These are phyloP conservation scores for Tragulus kanchil DNA, from an alignment of 2,113 vertebrate species.

Conservation along the genomic window DNA sequence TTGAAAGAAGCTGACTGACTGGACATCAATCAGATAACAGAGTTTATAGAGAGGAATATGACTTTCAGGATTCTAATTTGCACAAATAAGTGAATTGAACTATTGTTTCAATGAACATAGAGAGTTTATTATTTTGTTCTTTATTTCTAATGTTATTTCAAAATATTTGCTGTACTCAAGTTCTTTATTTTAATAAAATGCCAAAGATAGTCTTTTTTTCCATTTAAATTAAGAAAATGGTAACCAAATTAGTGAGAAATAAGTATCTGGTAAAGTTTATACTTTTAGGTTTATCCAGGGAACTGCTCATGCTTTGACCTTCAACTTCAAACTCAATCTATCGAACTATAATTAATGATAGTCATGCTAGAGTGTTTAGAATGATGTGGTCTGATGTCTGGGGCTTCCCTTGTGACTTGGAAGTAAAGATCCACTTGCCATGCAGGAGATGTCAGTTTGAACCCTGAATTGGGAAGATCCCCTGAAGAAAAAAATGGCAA, in stretches of 20 bases:
- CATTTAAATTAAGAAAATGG: not conserved
- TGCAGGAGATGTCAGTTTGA: not conserved
- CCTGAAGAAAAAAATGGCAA: not conserved
- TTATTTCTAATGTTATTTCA: conserved; percentile 36
- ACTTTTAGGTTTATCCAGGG: not conserved
- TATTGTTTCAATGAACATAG: not conserved
- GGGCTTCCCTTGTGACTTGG: not conserved
- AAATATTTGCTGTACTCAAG: not conserved
- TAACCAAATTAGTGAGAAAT: conserved; percentile 19
- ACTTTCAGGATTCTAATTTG: not conserved
- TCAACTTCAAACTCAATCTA: conserved; percentile 44
- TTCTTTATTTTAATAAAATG: conserved; percentile 22
- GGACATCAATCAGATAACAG: not conserved
- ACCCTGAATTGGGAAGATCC: not conserved
- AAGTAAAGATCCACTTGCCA: not conserved
- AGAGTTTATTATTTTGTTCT: not conserved
- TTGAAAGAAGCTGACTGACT: not conserved
- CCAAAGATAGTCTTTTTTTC: not conserved
- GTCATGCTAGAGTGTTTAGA: not conserved
- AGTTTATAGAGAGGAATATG: not conserved
- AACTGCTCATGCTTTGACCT: not conserved
- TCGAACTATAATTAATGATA: not conserved
- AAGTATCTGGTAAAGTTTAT: not conserved
- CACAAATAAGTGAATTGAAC: not conserved
- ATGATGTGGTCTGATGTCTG: not conserved